Percentiles rank a stretch among this genome's conserved stretches.
Conservation (phyloP, 2,113 vertebrate species). For the Tretioscincus oriximinensis region DNA sequence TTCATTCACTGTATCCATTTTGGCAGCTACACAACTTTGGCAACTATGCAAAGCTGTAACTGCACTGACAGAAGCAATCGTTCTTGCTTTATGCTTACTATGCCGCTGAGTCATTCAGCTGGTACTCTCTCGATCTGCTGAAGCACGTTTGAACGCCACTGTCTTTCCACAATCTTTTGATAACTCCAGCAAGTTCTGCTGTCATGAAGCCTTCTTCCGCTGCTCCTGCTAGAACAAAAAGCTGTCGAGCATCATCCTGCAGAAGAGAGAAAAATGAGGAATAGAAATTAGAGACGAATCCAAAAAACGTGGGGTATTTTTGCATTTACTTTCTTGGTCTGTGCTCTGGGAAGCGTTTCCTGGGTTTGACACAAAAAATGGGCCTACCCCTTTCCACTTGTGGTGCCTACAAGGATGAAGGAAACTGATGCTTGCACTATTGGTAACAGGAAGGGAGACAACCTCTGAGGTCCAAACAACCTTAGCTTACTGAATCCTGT, state of each 20-base stretch:
- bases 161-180: slow-evolving; percentile 96
- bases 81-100: slow-evolving; percentile 82
- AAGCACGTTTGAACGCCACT: slow-evolving; percentile 94
- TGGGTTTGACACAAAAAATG: no score
- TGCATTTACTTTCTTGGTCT: no score
- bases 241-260: slow-evolving; percentile 94
- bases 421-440: neutral
- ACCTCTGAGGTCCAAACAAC: no score
- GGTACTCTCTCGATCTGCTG: slow-evolving; percentile 95
- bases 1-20: neutral
- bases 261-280: slow-evolving; percentile 12
- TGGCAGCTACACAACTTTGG: neutral
- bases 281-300: neutral
- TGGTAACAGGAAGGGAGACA: no score
- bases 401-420: no score
- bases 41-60: neutral
- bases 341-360: no score
- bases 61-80: neutral
- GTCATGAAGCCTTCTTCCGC: slow-evolving; percentile 99
- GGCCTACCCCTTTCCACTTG: no score
- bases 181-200: slow-evolving; percentile 92
- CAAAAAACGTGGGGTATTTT: neutral
- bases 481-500: neutral
- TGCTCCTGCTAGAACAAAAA: slow-evolving; percentile 94
- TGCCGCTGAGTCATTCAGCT: slow-evolving; percentile 97